Conservation (phyloP, 1,140 invertebrate species). For the Cepaea nemoralis region DNA sequence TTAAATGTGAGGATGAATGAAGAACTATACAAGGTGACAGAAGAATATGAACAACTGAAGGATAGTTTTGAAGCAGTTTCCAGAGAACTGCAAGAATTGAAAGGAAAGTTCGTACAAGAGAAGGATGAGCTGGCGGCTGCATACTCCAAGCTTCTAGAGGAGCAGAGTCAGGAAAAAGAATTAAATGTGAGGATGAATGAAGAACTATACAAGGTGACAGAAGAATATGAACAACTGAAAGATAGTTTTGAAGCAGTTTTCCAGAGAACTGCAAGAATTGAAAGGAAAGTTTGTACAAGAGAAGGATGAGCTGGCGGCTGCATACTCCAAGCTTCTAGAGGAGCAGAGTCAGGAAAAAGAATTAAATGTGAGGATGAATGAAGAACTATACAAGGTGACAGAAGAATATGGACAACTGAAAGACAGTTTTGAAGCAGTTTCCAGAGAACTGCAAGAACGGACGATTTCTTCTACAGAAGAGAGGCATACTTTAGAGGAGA, state of each 20-base stretch:
- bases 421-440: constrained; percentile 4
- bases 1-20: neutral
- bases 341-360: neutral
- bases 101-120: constrained; percentile 4
- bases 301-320: neutral
- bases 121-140: neutral
- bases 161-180: constrained; percentile 15
- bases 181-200: neutral
- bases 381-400: neutral
- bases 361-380: neutral
- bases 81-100: constrained; percentile 40
- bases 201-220: neutral
- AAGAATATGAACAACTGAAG: neutral
- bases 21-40: neutral
- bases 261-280: constrained; percentile 38
- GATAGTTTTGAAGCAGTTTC: constrained; percentile 19
- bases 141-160: constrained; percentile 14
- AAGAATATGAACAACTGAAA: neutral
- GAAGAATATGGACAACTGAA: constrained; percentile 24
- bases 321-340: neutral
- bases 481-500: neutral
- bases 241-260: constrained; percentile 18
- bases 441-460: constrained; percentile 38
- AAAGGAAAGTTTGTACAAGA: constrained; percentile 22
- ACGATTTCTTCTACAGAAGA: constrained; percentile 26